Conservation (phyloP, 2,888 invertebrate genomes). For the Lacanobia oleracea region DNA sequence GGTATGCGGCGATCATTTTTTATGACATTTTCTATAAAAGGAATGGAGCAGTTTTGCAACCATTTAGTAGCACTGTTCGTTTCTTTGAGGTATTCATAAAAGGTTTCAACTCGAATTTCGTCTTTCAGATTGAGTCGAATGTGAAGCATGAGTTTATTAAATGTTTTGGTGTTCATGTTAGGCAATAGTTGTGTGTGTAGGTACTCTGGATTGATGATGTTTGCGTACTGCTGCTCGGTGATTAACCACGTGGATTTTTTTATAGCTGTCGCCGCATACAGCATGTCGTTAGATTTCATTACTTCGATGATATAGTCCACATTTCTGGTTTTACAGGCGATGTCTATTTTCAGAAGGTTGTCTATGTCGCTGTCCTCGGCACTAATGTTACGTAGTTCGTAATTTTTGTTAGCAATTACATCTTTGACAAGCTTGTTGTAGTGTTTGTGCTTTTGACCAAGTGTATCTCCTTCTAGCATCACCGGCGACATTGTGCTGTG, state of each 20-base stretch:
- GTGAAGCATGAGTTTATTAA: conserved; percentile 61
- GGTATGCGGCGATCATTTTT: conserved; percentile 63
- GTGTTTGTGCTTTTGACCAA: conserved; percentile 74
- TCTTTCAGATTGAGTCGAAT: conserved; percentile 79
- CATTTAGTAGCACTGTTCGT: conserved; percentile 70
- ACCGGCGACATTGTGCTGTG: conserved; percentile 66
- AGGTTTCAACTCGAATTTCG: conserved; percentile 76
- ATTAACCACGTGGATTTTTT: too few relatives aligned
- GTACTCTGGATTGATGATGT: too few relatives aligned
- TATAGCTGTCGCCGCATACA: too few relatives aligned
- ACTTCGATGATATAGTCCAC: too few relatives aligned
- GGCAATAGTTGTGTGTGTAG: too few relatives aligned
- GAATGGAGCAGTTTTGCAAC: conserved; percentile 79
- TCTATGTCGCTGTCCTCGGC: conserved; percentile 72
- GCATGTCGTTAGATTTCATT: too few relatives aligned
- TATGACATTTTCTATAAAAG: conserved; percentile 73
- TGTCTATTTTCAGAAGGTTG: conserved; percentile 34
- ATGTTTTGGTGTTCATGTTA: too few relatives aligned
- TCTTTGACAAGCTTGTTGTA: conserved; percentile 74
- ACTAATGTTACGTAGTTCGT: conserved; percentile 64
- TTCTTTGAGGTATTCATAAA: conserved; percentile 72
- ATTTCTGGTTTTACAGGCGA: too few relatives aligned
- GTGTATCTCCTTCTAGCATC: conserved; percentile 60
- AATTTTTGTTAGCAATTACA: conserved; percentile 56
- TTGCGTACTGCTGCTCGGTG: too few relatives aligned